Conservation (phyloP, 2,113 vertebrate genomes). For the Manacus vitellinus region DNA sequence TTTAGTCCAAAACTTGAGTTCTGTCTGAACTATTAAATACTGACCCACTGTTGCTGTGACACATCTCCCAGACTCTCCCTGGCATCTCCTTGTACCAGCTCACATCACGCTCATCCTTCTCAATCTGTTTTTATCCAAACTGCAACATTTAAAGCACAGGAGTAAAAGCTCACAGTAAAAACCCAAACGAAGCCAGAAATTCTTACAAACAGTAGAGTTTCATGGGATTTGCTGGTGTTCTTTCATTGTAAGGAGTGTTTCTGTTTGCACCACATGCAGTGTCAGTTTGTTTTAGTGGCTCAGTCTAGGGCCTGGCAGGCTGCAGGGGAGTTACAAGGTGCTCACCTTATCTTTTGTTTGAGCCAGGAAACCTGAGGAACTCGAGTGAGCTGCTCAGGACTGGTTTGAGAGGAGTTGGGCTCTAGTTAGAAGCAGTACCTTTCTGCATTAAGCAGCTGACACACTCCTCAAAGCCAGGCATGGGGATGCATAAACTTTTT, state of each 20-base stretch:
- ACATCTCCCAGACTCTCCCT: neutral
- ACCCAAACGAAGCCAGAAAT: neutral
- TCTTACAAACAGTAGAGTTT: neutral
- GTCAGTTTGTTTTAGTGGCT: neutral
- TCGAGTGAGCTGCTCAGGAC: neutral
- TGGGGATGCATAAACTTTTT: neutral
- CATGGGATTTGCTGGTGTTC: neutral
- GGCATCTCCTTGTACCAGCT: conserved; percentile 1
- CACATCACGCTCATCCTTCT: neutral
- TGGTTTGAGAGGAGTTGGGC: neutral
- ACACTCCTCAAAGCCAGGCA: neutral
- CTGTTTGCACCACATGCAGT: neutral
- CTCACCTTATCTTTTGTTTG: neutral
- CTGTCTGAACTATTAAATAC: neutral
- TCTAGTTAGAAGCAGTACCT: neutral
- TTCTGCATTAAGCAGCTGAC: neutral
- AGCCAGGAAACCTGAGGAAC: neutral
- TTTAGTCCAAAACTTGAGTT: neutral
- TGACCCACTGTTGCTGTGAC: neutral
- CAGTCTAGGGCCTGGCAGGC: neutral
- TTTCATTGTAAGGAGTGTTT: neutral
- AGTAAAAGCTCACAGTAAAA: neutral
- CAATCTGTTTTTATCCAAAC: neutral
- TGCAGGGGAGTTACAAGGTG: neutral
- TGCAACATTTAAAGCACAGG: neutral